Evolutionary conservation across 2,113 vertebrate genomes (phyloP).

Genomic region (Antechinus flavipes): DNA sequence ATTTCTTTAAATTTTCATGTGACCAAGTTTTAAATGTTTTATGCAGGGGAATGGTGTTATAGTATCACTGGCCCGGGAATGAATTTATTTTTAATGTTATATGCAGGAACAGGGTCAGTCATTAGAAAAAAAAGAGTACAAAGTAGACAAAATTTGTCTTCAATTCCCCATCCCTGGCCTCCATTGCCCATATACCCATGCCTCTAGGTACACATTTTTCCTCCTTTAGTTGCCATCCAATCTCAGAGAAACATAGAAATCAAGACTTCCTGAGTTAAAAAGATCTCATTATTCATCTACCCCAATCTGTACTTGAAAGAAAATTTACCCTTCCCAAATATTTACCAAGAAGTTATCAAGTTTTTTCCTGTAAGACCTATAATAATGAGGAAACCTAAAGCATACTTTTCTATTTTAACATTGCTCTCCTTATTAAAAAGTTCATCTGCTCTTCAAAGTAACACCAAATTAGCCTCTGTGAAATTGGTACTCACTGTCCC

Average conservation of each 20-base stretch:
- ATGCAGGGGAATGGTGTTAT: background rate
- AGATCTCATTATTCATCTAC: background rate
- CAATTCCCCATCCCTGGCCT: background rate
- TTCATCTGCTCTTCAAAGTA: background rate
- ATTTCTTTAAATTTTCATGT: background rate
- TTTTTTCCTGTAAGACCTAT: background rate
- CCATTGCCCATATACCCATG: background rate
- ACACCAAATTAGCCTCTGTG: background rate
- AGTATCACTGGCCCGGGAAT: background rate
- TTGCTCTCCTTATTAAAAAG: background rate
- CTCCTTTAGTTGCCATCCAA: background rate
- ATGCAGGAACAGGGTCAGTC: background rate
- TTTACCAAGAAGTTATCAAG: background rate
- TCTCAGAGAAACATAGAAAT: background rate
- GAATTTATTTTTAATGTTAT: constrained; percentile 4
- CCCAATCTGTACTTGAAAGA: background rate
- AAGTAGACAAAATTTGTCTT: background rate
- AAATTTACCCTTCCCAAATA: background rate
- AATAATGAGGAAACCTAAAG: background rate
- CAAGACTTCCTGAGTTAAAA: background rate
- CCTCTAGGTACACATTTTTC: background rate
- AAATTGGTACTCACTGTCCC: background rate
- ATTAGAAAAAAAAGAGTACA: background rate
- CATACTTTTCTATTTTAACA: background rate
- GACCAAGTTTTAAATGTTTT: background rate